Conservation (phyloP, 1,140 invertebrate genomes). For the Formica exsecta region DNA sequence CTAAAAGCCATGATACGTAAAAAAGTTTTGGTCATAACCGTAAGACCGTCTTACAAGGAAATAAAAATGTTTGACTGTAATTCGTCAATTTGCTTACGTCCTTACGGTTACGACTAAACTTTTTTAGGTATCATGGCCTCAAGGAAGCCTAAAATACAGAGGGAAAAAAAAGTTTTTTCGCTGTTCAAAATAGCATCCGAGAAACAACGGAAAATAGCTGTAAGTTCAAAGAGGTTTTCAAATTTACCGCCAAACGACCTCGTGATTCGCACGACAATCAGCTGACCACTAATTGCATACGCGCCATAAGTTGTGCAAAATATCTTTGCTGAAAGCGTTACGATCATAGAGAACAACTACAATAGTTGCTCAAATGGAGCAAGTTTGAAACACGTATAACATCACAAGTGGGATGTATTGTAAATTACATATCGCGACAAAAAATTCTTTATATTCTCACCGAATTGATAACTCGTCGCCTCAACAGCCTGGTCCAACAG, state of each 20-base stretch:
- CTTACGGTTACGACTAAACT: too few relatives aligned
- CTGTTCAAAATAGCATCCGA: too few relatives aligned
- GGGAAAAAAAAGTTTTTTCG: neutral
- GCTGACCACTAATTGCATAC: too few relatives aligned
- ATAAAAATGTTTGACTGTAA: too few relatives aligned
- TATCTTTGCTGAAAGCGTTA: neutral
- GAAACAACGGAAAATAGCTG: neutral
- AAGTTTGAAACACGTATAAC: neutral
- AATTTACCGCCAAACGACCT: conserved; percentile 48
- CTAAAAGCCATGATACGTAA: too few relatives aligned
- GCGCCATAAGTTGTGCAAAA: neutral
- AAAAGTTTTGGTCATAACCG: too few relatives aligned
- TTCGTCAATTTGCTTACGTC: too few relatives aligned
- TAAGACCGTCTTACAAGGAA: too few relatives aligned
- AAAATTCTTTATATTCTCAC: conserved; percentile 65
- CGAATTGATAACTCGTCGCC: conserved; percentile 64
- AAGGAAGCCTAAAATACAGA: neutral
- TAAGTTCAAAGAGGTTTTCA: neutral
- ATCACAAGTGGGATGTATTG: neutral
- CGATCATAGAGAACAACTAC: neutral
- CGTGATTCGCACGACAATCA: neutral
- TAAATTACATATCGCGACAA: too few relatives aligned
- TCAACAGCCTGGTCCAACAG: conserved; percentile 76
- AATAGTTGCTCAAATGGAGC: too few relatives aligned
- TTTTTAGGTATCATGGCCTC: too few relatives aligned